These are phyloP conservation scores for Trematomus bernacchii DNA, from an alignment of 2,797 vertebrate genomes.

Conservation along the genomic window DNA sequence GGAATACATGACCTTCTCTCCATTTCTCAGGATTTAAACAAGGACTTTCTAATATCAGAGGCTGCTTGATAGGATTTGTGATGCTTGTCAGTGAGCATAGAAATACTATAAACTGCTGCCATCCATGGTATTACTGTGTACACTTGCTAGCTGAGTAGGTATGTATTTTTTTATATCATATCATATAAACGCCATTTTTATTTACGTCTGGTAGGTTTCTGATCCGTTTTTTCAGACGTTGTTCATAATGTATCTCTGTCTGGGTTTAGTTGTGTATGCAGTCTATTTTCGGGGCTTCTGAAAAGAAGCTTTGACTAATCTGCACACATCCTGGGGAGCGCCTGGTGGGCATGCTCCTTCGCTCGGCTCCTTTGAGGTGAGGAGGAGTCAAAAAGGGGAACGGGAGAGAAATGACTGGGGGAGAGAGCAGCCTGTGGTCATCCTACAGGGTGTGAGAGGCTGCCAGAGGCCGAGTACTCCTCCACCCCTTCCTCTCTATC, in stretches of 20 bases:
- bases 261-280: constrained; percentile 18
- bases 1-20: not conserved
- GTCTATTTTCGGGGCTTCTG: constrained; percentile 56
- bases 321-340: constrained; percentile 33
- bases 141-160: no score
- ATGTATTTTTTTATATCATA: not conserved
- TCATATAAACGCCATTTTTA: not conserved
- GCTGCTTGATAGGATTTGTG: no score
- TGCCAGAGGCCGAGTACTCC: constrained; percentile 76
- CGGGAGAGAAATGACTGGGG: not conserved
- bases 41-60: not conserved
- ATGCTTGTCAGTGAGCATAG: no score
- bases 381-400: not conserved
- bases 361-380: constrained; percentile 16
- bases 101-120: no score
- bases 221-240: not conserved
- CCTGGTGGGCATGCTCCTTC: constrained; percentile 31
- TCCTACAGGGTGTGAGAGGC: constrained; percentile 44
- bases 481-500: constrained; percentile 45
- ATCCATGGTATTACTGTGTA: no score
- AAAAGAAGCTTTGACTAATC: constrained; percentile 63
- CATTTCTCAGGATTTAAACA: not conserved
- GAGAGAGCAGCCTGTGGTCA: constrained; percentile 45
- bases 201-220: not conserved
- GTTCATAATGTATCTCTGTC: constrained; percentile 21